Percentiles rank a stretch among this genome's conserved stretches.
phyloP scores from a whole-genome alignment of 2,113 vertebrate genomes.

The Mobula hypostoma region DNA sequence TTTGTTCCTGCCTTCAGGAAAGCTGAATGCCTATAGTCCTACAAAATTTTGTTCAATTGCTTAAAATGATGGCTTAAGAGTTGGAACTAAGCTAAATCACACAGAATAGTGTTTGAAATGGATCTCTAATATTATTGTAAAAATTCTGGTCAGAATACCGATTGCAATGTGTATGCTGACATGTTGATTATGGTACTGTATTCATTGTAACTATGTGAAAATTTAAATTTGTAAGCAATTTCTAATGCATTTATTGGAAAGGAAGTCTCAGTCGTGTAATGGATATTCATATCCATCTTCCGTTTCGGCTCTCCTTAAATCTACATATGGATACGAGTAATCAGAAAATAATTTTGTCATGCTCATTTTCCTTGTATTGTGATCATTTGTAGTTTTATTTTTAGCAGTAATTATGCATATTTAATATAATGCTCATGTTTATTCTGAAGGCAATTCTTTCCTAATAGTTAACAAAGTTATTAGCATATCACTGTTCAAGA shows the following conservation, averaged over 20 bases:
- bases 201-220: not conserved
- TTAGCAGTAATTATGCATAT: not conserved
- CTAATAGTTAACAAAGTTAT: not conserved
- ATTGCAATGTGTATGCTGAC: not conserved
- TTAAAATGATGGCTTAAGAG: not conserved
- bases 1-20: not conserved
- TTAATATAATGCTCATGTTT: not conserved
- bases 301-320: not conserved
- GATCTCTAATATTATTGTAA: not conserved
- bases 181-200: not conserved
- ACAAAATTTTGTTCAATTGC: not conserved
- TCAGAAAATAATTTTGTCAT: not conserved
- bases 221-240: not conserved
- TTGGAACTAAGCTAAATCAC: not conserved
- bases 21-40: not conserved
- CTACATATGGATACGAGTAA: not conserved
- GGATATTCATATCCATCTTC: not conserved
- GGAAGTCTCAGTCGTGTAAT: not conserved
- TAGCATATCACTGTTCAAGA: not conserved
- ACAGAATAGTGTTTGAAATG: not conserved
- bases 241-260: not conserved
- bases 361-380: not conserved
- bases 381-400: not conserved
- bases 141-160: not conserved
- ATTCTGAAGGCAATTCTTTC: not conserved